These are phyloP conservation scores for Myotis pilosus DNA, from an alignment of 2,797 vertebrate species.

Conservation along the genomic window DNA sequence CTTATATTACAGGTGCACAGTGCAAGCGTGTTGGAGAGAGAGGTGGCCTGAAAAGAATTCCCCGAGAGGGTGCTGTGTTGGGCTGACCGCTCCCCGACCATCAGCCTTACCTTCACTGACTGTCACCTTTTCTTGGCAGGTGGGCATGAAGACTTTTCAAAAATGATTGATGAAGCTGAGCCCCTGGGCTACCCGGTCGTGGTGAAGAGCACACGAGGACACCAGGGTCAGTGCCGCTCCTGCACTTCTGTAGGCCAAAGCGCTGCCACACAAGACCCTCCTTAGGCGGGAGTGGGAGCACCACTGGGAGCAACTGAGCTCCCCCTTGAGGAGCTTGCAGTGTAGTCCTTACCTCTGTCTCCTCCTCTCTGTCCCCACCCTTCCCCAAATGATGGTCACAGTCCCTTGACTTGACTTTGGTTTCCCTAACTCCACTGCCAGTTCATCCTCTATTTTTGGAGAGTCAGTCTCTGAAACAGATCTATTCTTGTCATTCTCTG, in stretches of 20 bases:
- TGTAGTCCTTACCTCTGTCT: background rate
- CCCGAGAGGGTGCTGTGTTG: background rate
- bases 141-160: conserved; percentile 94
- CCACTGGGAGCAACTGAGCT: background rate
- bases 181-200: conserved; percentile 94
- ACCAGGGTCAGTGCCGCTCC: conserved; percentile 88
- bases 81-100: background rate
- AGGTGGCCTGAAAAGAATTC: background rate
- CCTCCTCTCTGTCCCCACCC: background rate
- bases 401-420: background rate
- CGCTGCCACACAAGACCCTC: background rate
- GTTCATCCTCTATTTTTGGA: background rate
- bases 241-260: background rate
- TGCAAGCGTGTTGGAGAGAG: background rate
- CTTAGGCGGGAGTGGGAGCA: accelerated
- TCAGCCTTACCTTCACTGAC: conserved; percentile 14
- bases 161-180: conserved; percentile 95
- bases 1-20: background rate
- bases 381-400: background rate
- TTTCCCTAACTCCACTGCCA: background rate
- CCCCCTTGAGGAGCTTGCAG: background rate
- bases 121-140: conserved; percentile 83
- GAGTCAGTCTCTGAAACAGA: background rate
- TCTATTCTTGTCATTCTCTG: background rate
- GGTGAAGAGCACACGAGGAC: conserved; percentile 94